Evolutionary conservation across 2,888 invertebrate species (phyloP).

Genomic region (Orchesella flavescens): DNA sequence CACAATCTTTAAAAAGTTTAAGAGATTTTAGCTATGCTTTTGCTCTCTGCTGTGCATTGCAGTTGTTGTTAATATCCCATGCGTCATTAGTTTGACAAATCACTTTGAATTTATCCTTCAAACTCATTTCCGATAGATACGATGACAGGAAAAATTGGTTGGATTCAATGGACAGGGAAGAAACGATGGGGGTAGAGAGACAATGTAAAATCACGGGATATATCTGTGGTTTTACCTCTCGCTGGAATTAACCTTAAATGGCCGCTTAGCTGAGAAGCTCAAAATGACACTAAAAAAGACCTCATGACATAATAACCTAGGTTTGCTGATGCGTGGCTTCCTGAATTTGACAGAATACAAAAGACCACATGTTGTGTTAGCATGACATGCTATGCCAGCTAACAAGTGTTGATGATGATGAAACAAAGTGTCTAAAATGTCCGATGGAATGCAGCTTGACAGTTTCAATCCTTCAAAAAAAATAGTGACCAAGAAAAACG

Average conservation of each 20-base stretch:
- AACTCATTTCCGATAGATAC: slow-evolving; percentile 18
- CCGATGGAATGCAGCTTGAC: not conserved
- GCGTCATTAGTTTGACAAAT: slow-evolving; percentile 32
- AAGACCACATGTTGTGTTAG: slow-evolving; percentile 6
- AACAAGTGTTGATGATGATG: slow-evolving; percentile 18
- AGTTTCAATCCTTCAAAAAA: slow-evolving; percentile 11
- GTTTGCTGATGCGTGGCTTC: slow-evolving; percentile 3
- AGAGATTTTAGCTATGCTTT: too few species aligned
- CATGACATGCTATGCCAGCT: not conserved
- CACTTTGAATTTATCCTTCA: slow-evolving; percentile 22
- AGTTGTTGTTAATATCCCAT: slow-evolving; percentile 11
- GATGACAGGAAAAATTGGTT: not conserved
- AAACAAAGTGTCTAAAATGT: slow-evolving; percentile 11
- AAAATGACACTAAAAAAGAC: not conserved
- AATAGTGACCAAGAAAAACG: slow-evolving; percentile 11
- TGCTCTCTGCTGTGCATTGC: too few species aligned
- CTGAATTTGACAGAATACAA: slow-evolving; percentile 12
- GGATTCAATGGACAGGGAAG: not conserved
- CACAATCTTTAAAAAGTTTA: not conserved
- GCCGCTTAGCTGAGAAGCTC: not conserved
- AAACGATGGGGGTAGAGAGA: not conserved
- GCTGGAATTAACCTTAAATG: slow-evolving; percentile 1
- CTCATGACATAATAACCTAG: slow-evolving; percentile 18
- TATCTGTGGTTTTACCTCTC: not conserved
- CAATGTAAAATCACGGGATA: not conserved